Base-by-base conservation (phyloP, 2,797 vertebrate genomes). In the Ceryle rudis region DNA sequence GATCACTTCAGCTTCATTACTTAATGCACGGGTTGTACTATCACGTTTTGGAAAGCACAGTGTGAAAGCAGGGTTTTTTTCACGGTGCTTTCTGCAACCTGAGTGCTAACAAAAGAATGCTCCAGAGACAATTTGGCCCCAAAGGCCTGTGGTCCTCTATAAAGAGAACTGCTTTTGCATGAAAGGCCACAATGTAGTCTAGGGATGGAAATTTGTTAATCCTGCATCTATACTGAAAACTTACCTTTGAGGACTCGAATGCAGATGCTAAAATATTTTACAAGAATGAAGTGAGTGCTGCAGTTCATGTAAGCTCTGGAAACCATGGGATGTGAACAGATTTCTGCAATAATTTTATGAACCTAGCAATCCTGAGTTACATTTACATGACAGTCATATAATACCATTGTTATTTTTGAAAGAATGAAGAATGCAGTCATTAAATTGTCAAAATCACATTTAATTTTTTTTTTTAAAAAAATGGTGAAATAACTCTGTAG, bases 241-340 rank as follows among this genome's bases (percentile, higher is more conserved):
- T 70, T 77, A 81, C 88, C 90, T 91, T 77, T 44, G 54, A 95
- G 90, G 93, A 86, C 65, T 67, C 55, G 81, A 87, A 96, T 87
- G 94, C 89, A 93, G 95, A 94, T 95, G 66, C 77, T 93, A 31
- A 93, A 91, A 80, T 74, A 71, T 81, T 89, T 90, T 79, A 90
- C 16, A 69, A 95, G 95, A 96, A 64, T 62, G 46, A 91, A 95
- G 58, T 20, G 74, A 92, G 95, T 94, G 78, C 73, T 96, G 88
- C 81, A 92, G 81, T 90, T 98, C 69, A 49, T 93, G 95, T 96
- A 96, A 95, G 95, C 58, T 78, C 91, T 95, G 93, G 96, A 96
- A 80, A 97, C 88, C 93, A 87, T 9, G 79, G 91, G 79, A 95
- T 96, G 77, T 87, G 92, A 97, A 86, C 79, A 64, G 91, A 47